Conservation (phyloP, 2,797 vertebrate species). For the Ctenopoma kingsleyae region DNA sequence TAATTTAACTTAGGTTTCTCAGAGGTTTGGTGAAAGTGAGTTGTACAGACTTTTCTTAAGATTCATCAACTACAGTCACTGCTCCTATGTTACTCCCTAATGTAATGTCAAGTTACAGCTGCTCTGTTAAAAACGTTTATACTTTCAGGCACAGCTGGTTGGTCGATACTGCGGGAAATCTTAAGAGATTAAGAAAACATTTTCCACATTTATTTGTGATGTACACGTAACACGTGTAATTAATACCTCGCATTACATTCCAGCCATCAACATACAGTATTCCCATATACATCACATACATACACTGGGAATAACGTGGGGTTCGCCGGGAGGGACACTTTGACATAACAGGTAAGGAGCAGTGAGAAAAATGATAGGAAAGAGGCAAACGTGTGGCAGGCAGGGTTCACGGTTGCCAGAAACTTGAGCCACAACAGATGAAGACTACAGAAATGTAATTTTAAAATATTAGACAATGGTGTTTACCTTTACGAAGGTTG, state of each 20-base stretch:
- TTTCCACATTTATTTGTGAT: not conserved
- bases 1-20: conserved; percentile 24
- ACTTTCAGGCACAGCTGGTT: not conserved
- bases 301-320: too few species aligned
- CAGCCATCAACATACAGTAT: too few species aligned
- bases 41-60: not conserved
- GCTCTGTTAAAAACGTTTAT: conserved; percentile 2
- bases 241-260: too few species aligned
- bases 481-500: conserved; percentile 91
- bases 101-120: conserved; percentile 36
- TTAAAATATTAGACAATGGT: not conserved
- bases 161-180: conserved; percentile 1
- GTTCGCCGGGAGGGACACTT: too few species aligned
- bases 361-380: not conserved
- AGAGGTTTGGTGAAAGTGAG: conserved; percentile 16
- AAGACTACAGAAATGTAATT: not conserved
- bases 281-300: too few species aligned
- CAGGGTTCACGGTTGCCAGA: not conserved
- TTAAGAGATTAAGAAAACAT: not conserved
- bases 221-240: too few species aligned
- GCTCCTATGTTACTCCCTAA: conserved; percentile 5
- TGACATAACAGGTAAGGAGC: not conserved
- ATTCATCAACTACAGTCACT: conserved; percentile 21
- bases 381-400: not conserved
- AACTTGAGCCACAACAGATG: not conserved